phyloP scores from a whole-genome alignment of 2,888 invertebrate genomes.

The Alentia gelatinosa region DNA sequence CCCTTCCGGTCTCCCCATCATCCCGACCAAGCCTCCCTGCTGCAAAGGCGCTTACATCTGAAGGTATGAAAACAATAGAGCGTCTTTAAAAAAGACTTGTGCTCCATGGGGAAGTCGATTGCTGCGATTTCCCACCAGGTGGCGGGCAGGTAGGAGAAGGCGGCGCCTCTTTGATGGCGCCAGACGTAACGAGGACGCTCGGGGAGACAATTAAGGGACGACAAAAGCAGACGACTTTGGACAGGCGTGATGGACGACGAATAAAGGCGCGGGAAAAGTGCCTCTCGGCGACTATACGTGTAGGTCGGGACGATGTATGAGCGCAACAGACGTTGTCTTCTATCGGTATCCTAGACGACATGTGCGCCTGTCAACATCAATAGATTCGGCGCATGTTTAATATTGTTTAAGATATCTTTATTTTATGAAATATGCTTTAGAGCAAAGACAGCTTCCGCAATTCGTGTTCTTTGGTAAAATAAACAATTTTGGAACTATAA shows the following conservation, averaged over 20 bases:
- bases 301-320: background rate
- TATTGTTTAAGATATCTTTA: no score
- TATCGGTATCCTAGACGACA: background rate
- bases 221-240: background rate
- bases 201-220: background rate
- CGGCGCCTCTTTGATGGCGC: background rate
- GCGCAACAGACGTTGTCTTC: background rate
- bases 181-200: background rate
- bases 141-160: background rate
- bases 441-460: no score
- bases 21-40: background rate
- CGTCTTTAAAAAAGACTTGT: background rate
- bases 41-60: background rate
- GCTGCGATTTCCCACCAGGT: constrained; percentile 1
- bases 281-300: background rate
- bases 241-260: background rate
- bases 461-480: no score
- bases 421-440: no score
- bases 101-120: background rate
- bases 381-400: no score
- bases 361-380: background rate
- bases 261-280: background rate
- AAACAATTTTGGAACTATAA: no score
- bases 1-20: background rate
- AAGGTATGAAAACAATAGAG: background rate